phyloP scores from a whole-genome alignment of 2,888 invertebrate species.

The Pseudolycoriella hygida region DNA sequence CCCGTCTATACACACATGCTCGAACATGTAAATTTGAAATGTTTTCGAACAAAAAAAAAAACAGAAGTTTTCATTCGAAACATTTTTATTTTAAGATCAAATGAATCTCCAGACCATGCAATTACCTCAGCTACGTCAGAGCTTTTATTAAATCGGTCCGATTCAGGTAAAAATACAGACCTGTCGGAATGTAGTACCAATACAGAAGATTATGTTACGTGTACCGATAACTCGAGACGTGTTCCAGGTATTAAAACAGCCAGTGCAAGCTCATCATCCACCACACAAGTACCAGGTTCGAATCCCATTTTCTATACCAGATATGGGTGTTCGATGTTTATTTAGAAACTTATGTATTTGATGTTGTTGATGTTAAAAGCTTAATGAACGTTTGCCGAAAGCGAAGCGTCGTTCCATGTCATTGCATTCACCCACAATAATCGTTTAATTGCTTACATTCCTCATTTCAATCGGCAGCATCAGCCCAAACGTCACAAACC shows the following conservation, averaged over 20 bases:
- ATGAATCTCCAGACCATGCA: background rate
- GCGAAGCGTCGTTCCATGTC: background rate
- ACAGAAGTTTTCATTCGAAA: too few species aligned
- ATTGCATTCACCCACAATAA: background rate
- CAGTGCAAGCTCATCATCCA: slow-evolving; percentile 28
- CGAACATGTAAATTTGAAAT: slow-evolving; percentile 6
- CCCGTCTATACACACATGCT: slow-evolving; percentile 1
- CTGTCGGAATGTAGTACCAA: slow-evolving; percentile 73
- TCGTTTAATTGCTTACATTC: too few species aligned
- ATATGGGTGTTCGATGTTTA: slow-evolving; percentile 5
- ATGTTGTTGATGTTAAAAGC: background rate
- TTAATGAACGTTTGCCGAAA: background rate
- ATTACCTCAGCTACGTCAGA: slow-evolving; percentile 21
- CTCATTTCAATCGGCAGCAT: slow-evolving; percentile 18
- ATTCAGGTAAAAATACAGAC: slow-evolving; percentile 57
- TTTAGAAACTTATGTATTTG: background rate
- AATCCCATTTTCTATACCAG: slow-evolving; percentile 6
- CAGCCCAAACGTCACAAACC: slow-evolving; percentile 30
- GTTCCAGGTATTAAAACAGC: slow-evolving; percentile 33
- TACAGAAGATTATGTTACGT: slow-evolving; percentile 75
- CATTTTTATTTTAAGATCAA: too few species aligned
- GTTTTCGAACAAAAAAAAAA: too few species aligned
- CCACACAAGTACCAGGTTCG: slow-evolving; percentile 32
- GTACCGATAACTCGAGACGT: slow-evolving; percentile 55
- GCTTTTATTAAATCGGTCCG: slow-evolving; percentile 43